phyloP scores from a whole-genome alignment of 2,113 vertebrate genomes.

The Benitochromis conjunctus region DNA sequence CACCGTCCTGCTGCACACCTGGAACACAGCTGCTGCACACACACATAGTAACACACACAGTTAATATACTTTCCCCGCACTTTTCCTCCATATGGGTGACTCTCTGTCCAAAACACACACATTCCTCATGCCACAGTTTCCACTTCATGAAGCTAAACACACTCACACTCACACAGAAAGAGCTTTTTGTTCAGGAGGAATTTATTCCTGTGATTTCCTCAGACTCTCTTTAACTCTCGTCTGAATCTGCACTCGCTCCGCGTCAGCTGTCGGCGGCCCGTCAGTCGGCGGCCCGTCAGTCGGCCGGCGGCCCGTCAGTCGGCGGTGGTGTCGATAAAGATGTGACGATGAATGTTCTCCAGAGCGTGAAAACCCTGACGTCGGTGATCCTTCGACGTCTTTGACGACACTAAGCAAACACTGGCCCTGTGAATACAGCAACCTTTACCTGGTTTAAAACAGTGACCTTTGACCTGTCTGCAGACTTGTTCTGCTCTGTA shows the following conservation, averaged over 20 bases:
- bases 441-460: background rate
- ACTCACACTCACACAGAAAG: background rate
- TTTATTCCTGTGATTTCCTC: background rate
- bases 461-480: background rate
- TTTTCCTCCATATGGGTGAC: background rate
- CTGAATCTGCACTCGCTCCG: background rate
- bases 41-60: background rate
- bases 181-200: background rate
- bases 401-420: background rate
- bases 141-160: background rate
- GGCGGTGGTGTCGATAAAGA: background rate
- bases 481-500: fast-evolving
- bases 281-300: background rate
- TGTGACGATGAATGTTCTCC: background rate
- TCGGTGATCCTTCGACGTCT: background rate
- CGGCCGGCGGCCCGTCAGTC: no score
- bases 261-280: background rate
- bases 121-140: constrained; percentile 8
- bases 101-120: constrained; percentile 20
- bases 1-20: constrained; percentile 20
- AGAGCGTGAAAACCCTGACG: no score
- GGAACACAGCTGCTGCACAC: constrained; percentile 13
- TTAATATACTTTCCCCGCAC: background rate
- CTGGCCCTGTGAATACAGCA: background rate
- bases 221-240: background rate